Evolutionary conservation across 2,113 vertebrate genomes (phyloP).

Genomic region (Dicerorhinus sumatrensis): DNA sequence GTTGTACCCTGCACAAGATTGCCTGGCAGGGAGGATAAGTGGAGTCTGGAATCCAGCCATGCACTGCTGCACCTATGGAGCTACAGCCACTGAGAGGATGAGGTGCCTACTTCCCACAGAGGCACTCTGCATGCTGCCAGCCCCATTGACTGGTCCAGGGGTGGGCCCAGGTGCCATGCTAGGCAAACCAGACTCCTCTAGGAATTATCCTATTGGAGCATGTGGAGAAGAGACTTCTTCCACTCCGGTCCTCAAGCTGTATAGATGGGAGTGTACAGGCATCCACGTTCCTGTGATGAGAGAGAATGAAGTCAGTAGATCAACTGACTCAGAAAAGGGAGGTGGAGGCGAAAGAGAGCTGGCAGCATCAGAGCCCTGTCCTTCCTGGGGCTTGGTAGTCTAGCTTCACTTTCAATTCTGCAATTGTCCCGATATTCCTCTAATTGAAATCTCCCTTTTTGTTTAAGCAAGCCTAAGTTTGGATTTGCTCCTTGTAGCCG

Average conservation of each 20-base stretch:
- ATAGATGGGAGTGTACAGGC: background rate
- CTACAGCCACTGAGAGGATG: background rate
- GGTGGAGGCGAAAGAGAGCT: background rate
- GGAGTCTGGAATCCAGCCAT: background rate
- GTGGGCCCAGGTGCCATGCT: background rate
- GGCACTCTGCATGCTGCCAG: background rate
- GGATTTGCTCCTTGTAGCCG: background rate
- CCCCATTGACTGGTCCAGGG: background rate
- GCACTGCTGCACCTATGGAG: background rate
- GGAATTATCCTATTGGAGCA: background rate
- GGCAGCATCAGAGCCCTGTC: background rate
- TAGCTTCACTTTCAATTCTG: background rate
- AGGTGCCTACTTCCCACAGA: background rate
- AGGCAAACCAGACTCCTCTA: background rate
- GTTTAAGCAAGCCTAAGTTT: slow-evolving; percentile 35
- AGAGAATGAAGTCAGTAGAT: background rate
- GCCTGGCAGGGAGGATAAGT: background rate
- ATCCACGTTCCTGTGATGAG: background rate
- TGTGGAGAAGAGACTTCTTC: background rate
- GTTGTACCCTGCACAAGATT: background rate
- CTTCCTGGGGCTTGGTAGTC: background rate
- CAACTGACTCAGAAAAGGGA: background rate
- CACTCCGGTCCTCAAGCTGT: background rate
- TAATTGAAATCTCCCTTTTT: background rate
- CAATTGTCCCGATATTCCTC: background rate